Base-by-base conservation (phyloP, 2,888 invertebrate genomes). In the Machimus atricapillus region DNA sequence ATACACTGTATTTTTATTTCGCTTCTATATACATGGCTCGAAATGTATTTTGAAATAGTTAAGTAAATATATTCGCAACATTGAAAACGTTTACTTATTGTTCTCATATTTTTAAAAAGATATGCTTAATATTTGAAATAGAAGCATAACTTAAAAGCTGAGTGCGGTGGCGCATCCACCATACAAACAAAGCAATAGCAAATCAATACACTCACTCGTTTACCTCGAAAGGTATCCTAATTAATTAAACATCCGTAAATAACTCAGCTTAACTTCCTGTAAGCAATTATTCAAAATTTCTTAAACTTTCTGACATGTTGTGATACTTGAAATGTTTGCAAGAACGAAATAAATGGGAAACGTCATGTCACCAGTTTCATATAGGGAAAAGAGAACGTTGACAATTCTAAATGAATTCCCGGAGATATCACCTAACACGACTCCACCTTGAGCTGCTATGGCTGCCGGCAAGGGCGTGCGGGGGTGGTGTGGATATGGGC, bases 351-450 rank as follows among this genome's bases (percentile, higher is more conserved):
- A 85, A 85, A 85, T 85, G 85, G 85, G 46, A 73, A 46, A 85
- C 46, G 74, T 85, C 85, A 85, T 85, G 66, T 85, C 74, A 85
- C 34, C 43, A 73, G 52, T 85, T 73, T 85, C 85, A 85, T 85
- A 74, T 85, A 85, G 85, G 40, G 74, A 85, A 85, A 74, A 74
- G 85, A 73, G 74, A 85, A 85, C 74, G 85, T 85, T 85, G 85
- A 85, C 74, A 85, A 74, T 85, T 85, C 85, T 85, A 85, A 85
- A 85, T 85, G 85, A 85, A 85, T 85, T 85, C 74, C 14, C 73
- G 43, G 74, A 85, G 85, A 85, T 85, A 85, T 74, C 73, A 85
- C 27, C 74, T 9, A 74, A 74, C 23, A 46, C 79, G 43, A 46
- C 46, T 16, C 23, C 34, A 37, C 37, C 77, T 27, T 27, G 19